phyloP scores from a whole-genome alignment of 2,888 invertebrate species.

The Strigamia maritima region DNA sequence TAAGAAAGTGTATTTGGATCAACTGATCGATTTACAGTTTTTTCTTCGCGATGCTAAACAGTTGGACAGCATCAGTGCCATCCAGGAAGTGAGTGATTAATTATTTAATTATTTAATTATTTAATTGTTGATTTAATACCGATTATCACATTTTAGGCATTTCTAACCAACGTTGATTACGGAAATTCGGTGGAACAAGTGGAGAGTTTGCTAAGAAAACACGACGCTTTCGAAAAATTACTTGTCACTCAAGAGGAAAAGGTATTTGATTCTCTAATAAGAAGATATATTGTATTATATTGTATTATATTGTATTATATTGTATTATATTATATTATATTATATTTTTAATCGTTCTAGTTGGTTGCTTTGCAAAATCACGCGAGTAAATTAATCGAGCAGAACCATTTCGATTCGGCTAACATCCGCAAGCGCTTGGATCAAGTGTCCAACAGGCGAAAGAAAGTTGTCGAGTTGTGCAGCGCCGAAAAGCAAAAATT shows the following conservation, averaged over 20 bases:
- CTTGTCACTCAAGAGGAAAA: slow-evolving; percentile 86
- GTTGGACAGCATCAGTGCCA: slow-evolving; percentile 79
- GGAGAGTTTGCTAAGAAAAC: slow-evolving; percentile 82
- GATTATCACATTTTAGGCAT: slow-evolving; percentile 54
- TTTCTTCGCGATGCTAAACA: slow-evolving; percentile 92
- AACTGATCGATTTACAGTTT: slow-evolving; percentile 87
- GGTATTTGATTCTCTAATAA: slow-evolving; percentile 44
- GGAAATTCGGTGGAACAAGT: slow-evolving; percentile 69
- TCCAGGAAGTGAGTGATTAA: slow-evolving; percentile 65
- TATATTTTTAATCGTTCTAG: too few species aligned
- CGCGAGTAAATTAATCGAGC: slow-evolving; percentile 79
- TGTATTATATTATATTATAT: too few species aligned
- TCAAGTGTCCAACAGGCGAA: slow-evolving; percentile 66
- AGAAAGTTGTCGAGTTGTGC: slow-evolving; percentile 65
- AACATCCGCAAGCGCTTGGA: slow-evolving; percentile 71
- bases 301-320: too few species aligned
- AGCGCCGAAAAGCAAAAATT: slow-evolving; percentile 65
- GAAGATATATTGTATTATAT: too few species aligned
- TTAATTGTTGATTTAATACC: too few species aligned
- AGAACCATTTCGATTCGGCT: slow-evolving; percentile 80
- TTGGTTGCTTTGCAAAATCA: slow-evolving; percentile 74
- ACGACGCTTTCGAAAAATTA: slow-evolving; percentile 90
- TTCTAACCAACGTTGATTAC: slow-evolving; percentile 49
- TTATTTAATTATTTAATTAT: too few species aligned
- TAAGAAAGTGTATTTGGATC: slow-evolving; percentile 82